A percentile compares a stretch with the other conserved stretches of the same genome.
Evolutionary conservation across 2,888 invertebrate species (phyloP).

Genomic region (Gandaritis pyraliata): DNA sequence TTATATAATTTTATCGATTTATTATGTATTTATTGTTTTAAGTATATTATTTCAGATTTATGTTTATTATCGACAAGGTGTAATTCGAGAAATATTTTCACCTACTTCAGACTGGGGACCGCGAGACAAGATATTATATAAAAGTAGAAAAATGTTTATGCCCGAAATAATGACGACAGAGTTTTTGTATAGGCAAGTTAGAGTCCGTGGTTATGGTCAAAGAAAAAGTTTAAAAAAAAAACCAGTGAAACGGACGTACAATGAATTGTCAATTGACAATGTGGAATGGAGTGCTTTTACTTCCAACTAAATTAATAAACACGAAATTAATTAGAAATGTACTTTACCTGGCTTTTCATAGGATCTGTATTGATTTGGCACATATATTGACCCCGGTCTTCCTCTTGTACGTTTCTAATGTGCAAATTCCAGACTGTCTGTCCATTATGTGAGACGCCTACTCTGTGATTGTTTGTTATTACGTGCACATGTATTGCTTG

Average conservation of each 20-base stretch:
- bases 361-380: conserved; percentile 98
- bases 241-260: conserved; percentile 13
- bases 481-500: conserved; percentile 97
- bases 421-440: conserved; percentile 95
- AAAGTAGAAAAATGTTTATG: conserved; percentile 77
- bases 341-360: conserved; percentile 94
- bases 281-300: conserved; percentile 60
- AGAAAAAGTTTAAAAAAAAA: conserved; percentile 27
- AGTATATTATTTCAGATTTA: conserved; percentile 55
- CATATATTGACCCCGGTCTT: conserved; percentile 96
- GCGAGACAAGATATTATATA: conserved; percentile 60
- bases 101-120: conserved; percentile 72
- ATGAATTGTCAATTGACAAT: conserved; percentile 43
- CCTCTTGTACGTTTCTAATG: conserved; percentile 93
- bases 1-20: conserved; percentile 55
- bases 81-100: conserved; percentile 47
- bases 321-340: not conserved
- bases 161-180: conserved; percentile 81
- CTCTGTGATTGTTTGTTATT: conserved; percentile 95
- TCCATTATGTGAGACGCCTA: conserved; percentile 93
- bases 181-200: conserved; percentile 77
- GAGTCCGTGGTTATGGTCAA: conserved; percentile 62
- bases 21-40: conserved; percentile 53
- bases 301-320: conserved; percentile 51
- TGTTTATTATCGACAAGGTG: conserved; percentile 43